A percentile compares a stretch with the other conserved stretches of the same genome.
Evolutionary conservation across 2,888 invertebrate genomes (phyloP).

Genomic region (Volucella inanis): DNA sequence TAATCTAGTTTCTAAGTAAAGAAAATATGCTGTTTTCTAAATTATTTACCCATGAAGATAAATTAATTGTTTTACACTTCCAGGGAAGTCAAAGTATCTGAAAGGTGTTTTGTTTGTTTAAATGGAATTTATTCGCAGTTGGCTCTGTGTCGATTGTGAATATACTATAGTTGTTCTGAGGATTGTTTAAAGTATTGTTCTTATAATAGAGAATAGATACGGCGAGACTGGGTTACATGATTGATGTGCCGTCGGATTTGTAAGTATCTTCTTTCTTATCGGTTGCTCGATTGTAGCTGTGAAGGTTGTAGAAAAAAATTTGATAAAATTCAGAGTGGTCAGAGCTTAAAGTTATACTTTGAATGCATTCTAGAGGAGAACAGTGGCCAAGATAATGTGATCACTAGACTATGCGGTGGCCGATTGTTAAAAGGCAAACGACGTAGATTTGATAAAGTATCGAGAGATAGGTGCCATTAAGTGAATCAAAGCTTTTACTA

Average conservation of each 20-base stretch:
- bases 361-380: background rate
- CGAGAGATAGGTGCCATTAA: no score
- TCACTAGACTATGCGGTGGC: no score
- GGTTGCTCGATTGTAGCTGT: background rate
- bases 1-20: background rate
- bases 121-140: background rate
- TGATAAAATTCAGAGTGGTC: background rate
- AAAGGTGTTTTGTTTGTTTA: background rate
- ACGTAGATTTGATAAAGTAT: no score
- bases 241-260: conserved; percentile 8
- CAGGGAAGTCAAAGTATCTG: conserved; percentile 17
- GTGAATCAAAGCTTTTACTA: no score
- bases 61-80: conserved; percentile 25
- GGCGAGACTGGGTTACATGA: conserved; percentile 19
- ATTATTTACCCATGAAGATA: conserved; percentile 44
- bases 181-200: background rate
- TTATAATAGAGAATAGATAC: background rate
- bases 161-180: background rate
- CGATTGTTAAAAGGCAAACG: no score
- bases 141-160: background rate
- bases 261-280: conserved; percentile 29
- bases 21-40: conserved; percentile 23
- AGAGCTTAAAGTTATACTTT: conserved; percentile 15
- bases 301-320: conserved; percentile 3
- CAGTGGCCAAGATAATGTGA: no score